Evolutionary conservation across 2,797 vertebrate species (phyloP).

Genomic region (Clarias laeviceps): DNA sequence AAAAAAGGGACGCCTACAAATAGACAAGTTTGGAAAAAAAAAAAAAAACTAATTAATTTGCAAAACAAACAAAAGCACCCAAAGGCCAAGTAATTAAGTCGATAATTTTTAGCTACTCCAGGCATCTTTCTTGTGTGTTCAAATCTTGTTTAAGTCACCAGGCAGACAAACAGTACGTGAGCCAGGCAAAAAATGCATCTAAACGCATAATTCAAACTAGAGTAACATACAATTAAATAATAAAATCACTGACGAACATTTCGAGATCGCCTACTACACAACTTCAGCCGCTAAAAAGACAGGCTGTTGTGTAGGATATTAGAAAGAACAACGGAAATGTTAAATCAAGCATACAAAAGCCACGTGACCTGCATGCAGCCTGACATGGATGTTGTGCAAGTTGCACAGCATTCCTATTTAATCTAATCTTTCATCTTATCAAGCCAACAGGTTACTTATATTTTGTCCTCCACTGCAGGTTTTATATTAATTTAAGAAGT

Average conservation of each 20-base stretch:
- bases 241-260: neutral
- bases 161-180: neutral
- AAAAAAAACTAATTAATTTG: neutral
- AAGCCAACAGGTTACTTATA: neutral
- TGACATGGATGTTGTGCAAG: neutral
- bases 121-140: neutral
- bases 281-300: neutral
- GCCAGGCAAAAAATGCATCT: neutral
- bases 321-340: constrained; percentile 8
- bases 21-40: too few relatives aligned
- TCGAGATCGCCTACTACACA: neutral
- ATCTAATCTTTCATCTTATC: constrained; percentile 14
- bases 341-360: constrained; percentile 59
- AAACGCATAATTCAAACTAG: neutral
- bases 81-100: neutral
- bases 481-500: neutral
- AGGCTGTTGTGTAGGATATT: neutral
- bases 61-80: neutral
- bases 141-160: neutral
- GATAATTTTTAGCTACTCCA: neutral
- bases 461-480: neutral
- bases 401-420: constrained; percentile 16
- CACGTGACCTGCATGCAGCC: constrained; percentile 35
- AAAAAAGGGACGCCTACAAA: neutral
- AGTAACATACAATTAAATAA: neutral